Evolutionary conservation across 1,140 invertebrate genomes (phyloP), one percentile per base, ranked within the genome.

Genomic region (Philaenus spumarius): DNA sequence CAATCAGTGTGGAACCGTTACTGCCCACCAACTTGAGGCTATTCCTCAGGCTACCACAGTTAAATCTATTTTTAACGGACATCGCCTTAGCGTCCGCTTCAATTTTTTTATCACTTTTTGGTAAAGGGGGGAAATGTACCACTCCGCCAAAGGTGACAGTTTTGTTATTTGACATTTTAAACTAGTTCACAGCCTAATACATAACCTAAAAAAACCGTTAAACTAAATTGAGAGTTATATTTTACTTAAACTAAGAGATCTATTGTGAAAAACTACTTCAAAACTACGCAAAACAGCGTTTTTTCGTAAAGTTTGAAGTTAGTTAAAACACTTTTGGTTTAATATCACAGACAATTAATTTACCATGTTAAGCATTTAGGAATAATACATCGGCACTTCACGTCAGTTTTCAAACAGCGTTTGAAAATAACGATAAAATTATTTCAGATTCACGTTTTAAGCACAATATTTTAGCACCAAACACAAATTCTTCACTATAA

Each of bases 1-100:
- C 86, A 74, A 87, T 84, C 81, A 89, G 82, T 70, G 85, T 88
- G 71, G 60, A 57, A 23, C 84, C 85, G 77, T 86, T 87, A 74
- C 80, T 85, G 72, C 85, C 84, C 85, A 88, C 87, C 64, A 72
- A 75, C 60, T 72, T 73, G 69, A 75, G 71, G 51, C 64, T 66
- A 34, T 62, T 64, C 35, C 66, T 61, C n/a, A 68, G 57, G 15
- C 56, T 64, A 24, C 66, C 62, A 52, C 64, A 67, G 46, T 67
- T 68, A 55, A 68, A 67, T 19, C 67, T 58, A 55, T 66, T 62
- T 55, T 68, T 68, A 39, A 65, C 40, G 14, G 56, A 48, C 17
- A 56, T 42, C 17, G 55, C 52, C 26, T 52, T 61, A n/a, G 51
- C 55, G 39, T 62, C 60, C 26, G 64, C 62, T 42, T 62, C 60